A percentile compares a stretch with the other conserved stretches of the same genome.
Conservation (phyloP, 2,888 invertebrate genomes). For the Acheta domesticus region DNA sequence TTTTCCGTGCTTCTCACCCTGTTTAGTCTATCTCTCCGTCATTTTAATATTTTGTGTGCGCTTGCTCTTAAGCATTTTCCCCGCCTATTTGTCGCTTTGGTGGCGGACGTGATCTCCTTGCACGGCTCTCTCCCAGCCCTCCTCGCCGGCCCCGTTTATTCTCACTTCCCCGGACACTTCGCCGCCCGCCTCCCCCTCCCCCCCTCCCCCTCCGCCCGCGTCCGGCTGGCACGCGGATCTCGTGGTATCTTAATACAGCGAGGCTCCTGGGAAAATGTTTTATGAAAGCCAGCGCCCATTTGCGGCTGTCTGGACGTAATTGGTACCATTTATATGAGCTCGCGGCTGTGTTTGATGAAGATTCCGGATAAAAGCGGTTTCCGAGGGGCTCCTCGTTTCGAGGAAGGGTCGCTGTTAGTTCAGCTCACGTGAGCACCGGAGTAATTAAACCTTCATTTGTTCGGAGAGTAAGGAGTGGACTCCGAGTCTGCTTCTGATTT, state of each 20-base stretch:
- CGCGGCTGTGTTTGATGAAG: background rate
- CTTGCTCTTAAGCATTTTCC: too few relatives aligned
- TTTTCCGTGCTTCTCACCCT: too few relatives aligned
- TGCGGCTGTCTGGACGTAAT: background rate
- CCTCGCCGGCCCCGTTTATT: background rate
- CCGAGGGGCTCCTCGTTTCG: background rate
- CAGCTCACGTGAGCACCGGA: background rate
- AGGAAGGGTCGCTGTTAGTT: background rate
- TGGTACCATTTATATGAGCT: background rate
- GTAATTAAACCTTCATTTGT: conserved; percentile 10
- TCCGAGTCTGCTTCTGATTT: background rate
- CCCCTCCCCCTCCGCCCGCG: background rate
- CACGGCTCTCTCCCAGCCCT: too few relatives aligned
- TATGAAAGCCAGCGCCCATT: conserved; percentile 7
- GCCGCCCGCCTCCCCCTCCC: background rate
- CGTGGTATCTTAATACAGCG: background rate
- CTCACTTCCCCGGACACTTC: too few relatives aligned
- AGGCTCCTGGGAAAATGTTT: conserved; percentile 11
- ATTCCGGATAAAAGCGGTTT: conserved; percentile 5
- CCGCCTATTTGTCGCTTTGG: too few relatives aligned
- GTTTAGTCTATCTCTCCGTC: too few relatives aligned
- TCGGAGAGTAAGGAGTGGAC: background rate
- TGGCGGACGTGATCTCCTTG: too few relatives aligned
- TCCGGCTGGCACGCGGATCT: background rate
- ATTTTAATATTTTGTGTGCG: too few relatives aligned